Evolutionary conservation across 2,888 invertebrate species (phyloP).

Genomic region (Pyralis farinalis): DNA sequence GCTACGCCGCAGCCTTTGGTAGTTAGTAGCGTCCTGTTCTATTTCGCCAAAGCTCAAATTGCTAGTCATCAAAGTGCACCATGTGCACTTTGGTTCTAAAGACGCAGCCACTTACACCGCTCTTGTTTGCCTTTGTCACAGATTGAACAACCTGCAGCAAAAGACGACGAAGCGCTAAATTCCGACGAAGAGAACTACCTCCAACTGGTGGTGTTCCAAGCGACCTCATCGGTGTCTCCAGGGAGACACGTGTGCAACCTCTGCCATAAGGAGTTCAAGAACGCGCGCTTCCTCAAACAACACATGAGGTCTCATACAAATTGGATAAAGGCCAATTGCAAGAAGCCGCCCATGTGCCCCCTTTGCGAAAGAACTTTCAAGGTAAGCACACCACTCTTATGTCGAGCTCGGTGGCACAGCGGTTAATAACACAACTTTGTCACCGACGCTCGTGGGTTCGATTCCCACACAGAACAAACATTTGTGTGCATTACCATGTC

Average conservation of each 20-base stretch:
- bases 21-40: too few relatives aligned
- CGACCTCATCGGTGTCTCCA: slow-evolving; percentile 76
- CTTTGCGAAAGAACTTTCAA: slow-evolving; percentile 83
- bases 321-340: slow-evolving; percentile 84
- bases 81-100: too few relatives aligned
- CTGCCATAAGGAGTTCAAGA: slow-evolving; percentile 83
- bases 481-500: too few relatives aligned
- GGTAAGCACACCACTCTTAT: slow-evolving; percentile 43
- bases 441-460: too few relatives aligned
- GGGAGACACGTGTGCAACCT: slow-evolving; percentile 83
- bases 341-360: slow-evolving; percentile 83
- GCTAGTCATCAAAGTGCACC: too few relatives aligned
- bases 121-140: slow-evolving; percentile 5
- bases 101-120: too few relatives aligned
- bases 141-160: slow-evolving; percentile 20
- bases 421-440: too few relatives aligned
- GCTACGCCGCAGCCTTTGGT: too few relatives aligned
- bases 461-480: too few relatives aligned
- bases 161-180: slow-evolving; percentile 52
- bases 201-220: slow-evolving; percentile 70
- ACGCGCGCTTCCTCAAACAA: slow-evolving; percentile 81
- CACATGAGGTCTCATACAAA: slow-evolving; percentile 83
- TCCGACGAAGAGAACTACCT: slow-evolving; percentile 71
- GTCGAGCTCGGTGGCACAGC: too few relatives aligned
- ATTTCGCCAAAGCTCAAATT: too few relatives aligned